Evolutionary conservation across 2,888 invertebrate genomes (phyloP).

Genomic region (Xylota sylvarum): DNA sequence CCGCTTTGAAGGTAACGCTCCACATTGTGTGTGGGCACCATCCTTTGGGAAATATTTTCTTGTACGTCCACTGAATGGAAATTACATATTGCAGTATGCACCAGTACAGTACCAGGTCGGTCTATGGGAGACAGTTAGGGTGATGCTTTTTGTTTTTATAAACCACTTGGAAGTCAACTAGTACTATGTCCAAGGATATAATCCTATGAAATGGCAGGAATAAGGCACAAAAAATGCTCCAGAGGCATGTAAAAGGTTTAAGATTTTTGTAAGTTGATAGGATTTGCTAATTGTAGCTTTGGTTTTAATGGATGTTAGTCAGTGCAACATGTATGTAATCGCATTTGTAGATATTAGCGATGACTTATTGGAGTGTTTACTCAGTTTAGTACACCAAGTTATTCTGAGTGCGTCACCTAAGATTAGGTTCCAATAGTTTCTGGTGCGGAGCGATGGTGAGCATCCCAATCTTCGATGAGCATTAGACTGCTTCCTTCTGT

Average conservation of each 20-base stretch:
- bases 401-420: too few species aligned
- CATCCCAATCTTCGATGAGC: too few species aligned
- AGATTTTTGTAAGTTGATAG: too few species aligned
- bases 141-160: background rate
- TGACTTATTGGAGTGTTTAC: too few species aligned
- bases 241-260: background rate
- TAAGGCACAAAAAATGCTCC: background rate
- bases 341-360: too few species aligned
- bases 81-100: constrained; percentile 2
- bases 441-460: too few species aligned
- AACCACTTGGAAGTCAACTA: background rate
- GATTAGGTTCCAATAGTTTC: too few species aligned
- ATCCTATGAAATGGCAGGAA: background rate
- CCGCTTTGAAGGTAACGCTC: constrained; percentile 11
- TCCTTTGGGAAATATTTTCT: constrained; percentile 4
- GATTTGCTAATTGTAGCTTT: too few species aligned
- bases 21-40: background rate
- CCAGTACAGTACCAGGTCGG: background rate
- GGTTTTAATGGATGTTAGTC: background rate
- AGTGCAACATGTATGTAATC: too few species aligned
- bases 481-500: too few species aligned
- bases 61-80: background rate
- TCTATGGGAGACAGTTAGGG: too few species aligned
- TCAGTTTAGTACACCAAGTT: too few species aligned
- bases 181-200: background rate